Conservation (phyloP, 2,888 invertebrate genomes). For the Taenaris catops region DNA sequence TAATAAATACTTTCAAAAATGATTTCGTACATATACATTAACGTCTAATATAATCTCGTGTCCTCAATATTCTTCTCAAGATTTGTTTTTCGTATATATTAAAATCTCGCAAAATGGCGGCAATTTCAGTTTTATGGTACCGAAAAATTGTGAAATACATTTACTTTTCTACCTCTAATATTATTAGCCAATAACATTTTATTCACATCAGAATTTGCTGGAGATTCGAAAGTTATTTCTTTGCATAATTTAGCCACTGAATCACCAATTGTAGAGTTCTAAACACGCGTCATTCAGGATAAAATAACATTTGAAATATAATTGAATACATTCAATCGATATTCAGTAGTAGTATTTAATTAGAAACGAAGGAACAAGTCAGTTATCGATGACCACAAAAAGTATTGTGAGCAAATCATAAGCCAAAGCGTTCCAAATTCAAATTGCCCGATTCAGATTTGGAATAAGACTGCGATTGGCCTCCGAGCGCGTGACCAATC, state of each 20-base stretch:
- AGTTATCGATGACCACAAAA: slow-evolving; percentile 32
- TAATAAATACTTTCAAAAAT: too few species aligned
- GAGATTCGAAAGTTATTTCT: slow-evolving; percentile 8
- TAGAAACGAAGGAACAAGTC: slow-evolving; percentile 28
- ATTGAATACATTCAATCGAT: slow-evolving; percentile 30
- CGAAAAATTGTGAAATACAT: too few species aligned
- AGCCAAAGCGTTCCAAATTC: slow-evolving; percentile 67
- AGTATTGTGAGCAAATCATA: slow-evolving; percentile 33
- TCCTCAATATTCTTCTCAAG: too few species aligned
- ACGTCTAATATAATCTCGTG: too few species aligned
- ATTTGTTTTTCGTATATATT: too few species aligned
- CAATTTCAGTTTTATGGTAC: too few species aligned
- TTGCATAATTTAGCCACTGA: too few species aligned
- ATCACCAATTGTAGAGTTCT: slow-evolving; percentile 8
- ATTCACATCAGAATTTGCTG: slow-evolving; percentile 10
- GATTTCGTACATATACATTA: too few species aligned
- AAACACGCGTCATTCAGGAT: slow-evolving; percentile 20
- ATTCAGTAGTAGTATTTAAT: slow-evolving; percentile 29
- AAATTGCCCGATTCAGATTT: slow-evolving; percentile 68
- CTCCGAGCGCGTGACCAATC: slow-evolving; percentile 74
- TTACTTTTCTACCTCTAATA: too few species aligned
- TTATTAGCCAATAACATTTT: too few species aligned
- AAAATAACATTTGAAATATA: slow-evolving; percentile 24
- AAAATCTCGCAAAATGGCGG: too few species aligned
- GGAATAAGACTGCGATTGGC: slow-evolving; percentile 53